Evolutionary conservation across 1,140 invertebrate genomes (phyloP), one percentile per base, ranked within the genome.

Genomic region (Eumaeus atala): DNA sequence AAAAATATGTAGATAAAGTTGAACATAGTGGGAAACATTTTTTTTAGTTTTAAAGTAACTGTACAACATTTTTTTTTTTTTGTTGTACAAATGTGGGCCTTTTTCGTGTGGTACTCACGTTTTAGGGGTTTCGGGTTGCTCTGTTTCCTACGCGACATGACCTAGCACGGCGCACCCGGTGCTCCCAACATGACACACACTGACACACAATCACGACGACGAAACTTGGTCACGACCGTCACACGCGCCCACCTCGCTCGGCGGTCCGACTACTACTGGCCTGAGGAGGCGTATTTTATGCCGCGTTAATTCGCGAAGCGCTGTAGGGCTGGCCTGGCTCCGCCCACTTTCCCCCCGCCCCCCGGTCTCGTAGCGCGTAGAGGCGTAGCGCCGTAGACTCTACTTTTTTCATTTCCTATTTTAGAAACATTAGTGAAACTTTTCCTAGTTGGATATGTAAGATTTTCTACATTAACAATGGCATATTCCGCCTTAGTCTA

Each of bases 121-220:
- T 90, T 90, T 44, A 90, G 78, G 53, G 90, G 90, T 72, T 90
- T 90, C 37, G 90, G 90, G 70, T 90, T 90, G 84, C 90, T 90
- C 84, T 90, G 90, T 77, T 90, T 90, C 74, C 90, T 84, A 74
- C 90, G 89, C 66, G 90, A 90, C 90, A 90, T 90, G 77, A 76
- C 84, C 78, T 79, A 80, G n/a, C n/a, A n/a, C 59, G 60, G 58
- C 53, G 64, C 66, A 62, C 67, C 72, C 59, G 48, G 57, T 35
- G 53, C 61, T 69, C 67, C 67, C 72, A 74, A 70, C 77, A 82
- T 77, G 67, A 69, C 75, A 82, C 75, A 73, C 67, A 77, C 77
- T 44, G 62, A 52, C 66, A 64, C 73, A 65, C 60, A 60, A 14
- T 54, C 54, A 59, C 48, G 72, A 72, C 75, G 74, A 65, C 55